phyloP scores from a whole-genome alignment of 2,888 invertebrate genomes.

The Meloe dianella region DNA sequence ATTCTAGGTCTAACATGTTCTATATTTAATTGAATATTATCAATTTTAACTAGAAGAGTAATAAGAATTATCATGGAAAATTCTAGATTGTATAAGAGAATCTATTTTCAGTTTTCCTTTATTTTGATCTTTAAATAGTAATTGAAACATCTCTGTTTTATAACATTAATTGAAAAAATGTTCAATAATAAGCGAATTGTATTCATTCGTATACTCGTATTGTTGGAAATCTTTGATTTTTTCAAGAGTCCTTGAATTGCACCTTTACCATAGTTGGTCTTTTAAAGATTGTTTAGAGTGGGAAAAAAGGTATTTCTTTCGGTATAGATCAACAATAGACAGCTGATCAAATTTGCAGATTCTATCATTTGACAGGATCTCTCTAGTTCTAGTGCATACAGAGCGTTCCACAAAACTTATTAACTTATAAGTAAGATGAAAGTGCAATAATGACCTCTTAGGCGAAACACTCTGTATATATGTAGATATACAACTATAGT shows the following conservation, averaged over 20 bases:
- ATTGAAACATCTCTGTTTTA: neutral
- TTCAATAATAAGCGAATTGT: too few relatives aligned
- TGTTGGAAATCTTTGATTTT: neutral
- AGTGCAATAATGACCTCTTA: neutral
- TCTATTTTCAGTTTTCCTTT: neutral
- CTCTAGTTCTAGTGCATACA: neutral
- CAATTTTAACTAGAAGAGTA: neutral
- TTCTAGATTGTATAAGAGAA: neutral
- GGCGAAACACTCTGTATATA: neutral
- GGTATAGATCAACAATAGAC: neutral
- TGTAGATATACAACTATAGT: neutral
- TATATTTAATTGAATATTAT: neutral
- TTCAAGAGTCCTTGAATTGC: conserved; percentile 2
- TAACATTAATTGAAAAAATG: neutral
- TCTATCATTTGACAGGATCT: neutral
- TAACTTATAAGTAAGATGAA: too few relatives aligned
- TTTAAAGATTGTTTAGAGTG: conserved; percentile 1
- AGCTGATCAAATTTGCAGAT: conserved; percentile 11
- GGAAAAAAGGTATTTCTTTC: conserved; percentile 1
- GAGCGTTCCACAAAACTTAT: too few relatives aligned
- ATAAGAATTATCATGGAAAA: neutral
- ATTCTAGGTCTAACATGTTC: neutral
- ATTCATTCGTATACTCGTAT: neutral
- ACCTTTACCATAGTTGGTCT: neutral
- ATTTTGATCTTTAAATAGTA: neutral